Evolutionary conservation across 2,797 vertebrate species (phyloP).

Genomic region (Acrossocheilus fasciatus): DNA sequence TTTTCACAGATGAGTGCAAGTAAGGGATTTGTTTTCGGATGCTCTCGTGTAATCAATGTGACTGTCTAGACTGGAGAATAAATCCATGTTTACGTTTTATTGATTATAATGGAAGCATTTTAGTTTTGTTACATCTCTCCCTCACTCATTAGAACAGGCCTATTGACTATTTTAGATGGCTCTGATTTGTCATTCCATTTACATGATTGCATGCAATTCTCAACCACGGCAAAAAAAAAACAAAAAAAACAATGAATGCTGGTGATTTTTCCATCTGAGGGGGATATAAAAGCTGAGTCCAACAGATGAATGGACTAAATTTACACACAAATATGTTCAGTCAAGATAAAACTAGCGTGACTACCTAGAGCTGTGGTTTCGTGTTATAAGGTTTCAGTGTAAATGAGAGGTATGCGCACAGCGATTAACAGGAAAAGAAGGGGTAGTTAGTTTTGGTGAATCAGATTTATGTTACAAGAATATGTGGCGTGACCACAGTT

Average conservation of each 20-base stretch:
- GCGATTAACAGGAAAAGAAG: conserved; percentile 25
- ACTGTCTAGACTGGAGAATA: background rate
- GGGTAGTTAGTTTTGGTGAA: background rate
- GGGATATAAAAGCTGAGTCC: background rate
- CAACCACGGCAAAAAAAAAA: background rate
- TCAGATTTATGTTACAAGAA: conserved; percentile 31
- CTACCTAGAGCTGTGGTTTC: conserved; percentile 12
- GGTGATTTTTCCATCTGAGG: background rate
- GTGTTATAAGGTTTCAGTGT: background rate
- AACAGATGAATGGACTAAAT: background rate
- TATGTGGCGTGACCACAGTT: conserved; percentile 5
- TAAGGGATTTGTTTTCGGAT: background rate
- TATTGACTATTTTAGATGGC: background rate
- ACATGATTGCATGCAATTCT: background rate
- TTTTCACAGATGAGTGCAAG: background rate
- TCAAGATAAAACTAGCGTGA: conserved; percentile 13
- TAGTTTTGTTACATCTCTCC: background rate
- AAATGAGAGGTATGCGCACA: background rate
- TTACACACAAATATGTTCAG: background rate
- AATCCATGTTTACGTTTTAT: background rate
- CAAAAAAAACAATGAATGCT: no score
- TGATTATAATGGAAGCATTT: background rate
- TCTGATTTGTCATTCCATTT: background rate
- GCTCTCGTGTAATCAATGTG: background rate
- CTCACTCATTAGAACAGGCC: background rate